Base-by-base conservation (phyloP, 2,888 invertebrate species). In the Anthophora plumipes region DNA sequence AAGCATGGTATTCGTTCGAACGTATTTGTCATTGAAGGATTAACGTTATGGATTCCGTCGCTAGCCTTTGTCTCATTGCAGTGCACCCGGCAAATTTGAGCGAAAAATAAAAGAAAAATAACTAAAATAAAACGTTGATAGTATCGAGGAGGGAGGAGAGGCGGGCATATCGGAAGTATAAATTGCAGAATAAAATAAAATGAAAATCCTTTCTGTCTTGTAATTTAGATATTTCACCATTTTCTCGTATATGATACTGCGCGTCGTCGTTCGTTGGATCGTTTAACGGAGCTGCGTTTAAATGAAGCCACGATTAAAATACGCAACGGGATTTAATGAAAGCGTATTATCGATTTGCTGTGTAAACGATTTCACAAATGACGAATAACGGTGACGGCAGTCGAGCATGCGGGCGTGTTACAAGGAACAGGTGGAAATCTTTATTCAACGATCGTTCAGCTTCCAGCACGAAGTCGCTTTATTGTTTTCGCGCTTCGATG, bases 261-360 rank as follows among this genome's bases (percentile, higher is more conserved):
- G n/a, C n/a, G n/a, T n/a, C n/a, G n/a, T n/a, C n/a, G n/a, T n/a
- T n/a, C n/a, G n/a, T n/a, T n/a, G n/a, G n/a, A 50, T 50, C 50
- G 50, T 2, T 50, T 9, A 46, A 46, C 14, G 12, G 0, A 3
- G 4, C 2, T 17, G 25, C 14, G 20, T 5, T 22, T 20, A 25
- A 61, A 46, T 8, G 20, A 9, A 43, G 17, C 25, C 1, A 3
- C 11, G n/a, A n/a, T 48, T 14, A 17, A 48, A 48, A 14, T 14
- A 59, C 61, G 55, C n/a, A 54, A 48, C 25, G 63, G 64, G 31
- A 31, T 1, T 66, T 77, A 75, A 80, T 72, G 80, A 83, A 80
- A 80, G 61, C 80, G 74, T 50, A 80, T 80, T 83, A 84, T 84
- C 71, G 83, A 83, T 80, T 77, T 57, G 31, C 48, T 31, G 55